These are phyloP conservation scores for Telmatochromis sp. DNA, from an alignment of 2,113 vertebrate genomes.

Conservation along the genomic window DNA sequence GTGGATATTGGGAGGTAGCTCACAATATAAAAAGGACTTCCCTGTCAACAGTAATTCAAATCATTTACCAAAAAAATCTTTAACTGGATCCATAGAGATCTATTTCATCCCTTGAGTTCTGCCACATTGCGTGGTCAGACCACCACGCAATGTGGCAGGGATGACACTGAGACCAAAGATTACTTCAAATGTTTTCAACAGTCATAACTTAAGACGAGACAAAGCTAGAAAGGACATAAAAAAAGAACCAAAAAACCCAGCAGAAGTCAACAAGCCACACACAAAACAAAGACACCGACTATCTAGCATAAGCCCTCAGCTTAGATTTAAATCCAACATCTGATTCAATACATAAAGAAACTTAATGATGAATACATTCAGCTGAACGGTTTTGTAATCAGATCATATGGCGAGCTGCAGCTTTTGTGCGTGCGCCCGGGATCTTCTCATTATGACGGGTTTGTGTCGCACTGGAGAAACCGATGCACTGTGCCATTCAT, in stretches of 20 bases:
- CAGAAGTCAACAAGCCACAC: background rate
- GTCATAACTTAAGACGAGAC: background rate
- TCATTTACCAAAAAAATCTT: background rate
- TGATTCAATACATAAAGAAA: background rate
- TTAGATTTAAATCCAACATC: background rate
- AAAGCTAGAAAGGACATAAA: background rate
- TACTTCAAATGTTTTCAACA: background rate
- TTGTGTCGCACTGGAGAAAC: background rate
- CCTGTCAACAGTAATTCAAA: background rate
- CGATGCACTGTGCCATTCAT: constrained; percentile 10
- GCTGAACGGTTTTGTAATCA: background rate
- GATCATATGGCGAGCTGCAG: background rate
- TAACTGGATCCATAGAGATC: background rate
- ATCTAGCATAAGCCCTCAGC: background rate
- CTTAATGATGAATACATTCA: background rate
- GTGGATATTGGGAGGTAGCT: background rate
- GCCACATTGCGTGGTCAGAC: background rate
- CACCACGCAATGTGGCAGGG: too few species aligned
- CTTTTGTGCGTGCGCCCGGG: background rate
- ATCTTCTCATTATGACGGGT: background rate
- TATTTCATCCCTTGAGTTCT: background rate
- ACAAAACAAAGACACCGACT: background rate
- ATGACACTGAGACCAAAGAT: background rate
- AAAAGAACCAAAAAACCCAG: background rate
- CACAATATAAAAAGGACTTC: fast-evolving